Conservation (phyloP, 2,113 vertebrate species). For the Trinectes maculatus region DNA sequence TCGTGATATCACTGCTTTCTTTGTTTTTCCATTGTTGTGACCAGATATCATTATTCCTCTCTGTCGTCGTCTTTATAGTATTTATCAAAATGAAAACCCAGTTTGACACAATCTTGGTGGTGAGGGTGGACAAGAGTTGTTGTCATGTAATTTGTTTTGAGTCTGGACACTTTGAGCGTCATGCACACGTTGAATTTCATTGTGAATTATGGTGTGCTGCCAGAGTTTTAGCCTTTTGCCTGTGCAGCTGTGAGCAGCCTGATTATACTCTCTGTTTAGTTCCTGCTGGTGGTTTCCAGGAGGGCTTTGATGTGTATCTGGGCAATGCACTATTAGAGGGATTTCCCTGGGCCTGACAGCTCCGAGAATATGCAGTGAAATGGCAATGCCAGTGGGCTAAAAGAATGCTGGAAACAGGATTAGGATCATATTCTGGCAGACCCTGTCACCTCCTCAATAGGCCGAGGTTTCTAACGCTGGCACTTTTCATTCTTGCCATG, state of each 20-base stretch:
- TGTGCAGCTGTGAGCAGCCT: slow-evolving; percentile 52
- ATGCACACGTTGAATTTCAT: slow-evolving; percentile 1
- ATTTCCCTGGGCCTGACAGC: slow-evolving; percentile 87
- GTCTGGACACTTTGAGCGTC: slow-evolving; percentile 6
- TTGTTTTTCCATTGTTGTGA: slow-evolving; percentile 27
- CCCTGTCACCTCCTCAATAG: slow-evolving; percentile 89
- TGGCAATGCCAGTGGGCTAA: slow-evolving; percentile 84
- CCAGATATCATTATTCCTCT: neutral
- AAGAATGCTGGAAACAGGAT: slow-evolving; percentile 93
- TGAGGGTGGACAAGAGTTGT: neutral
- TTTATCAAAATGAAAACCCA: neutral
- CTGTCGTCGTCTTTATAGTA: neutral
- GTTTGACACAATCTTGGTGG: neutral
- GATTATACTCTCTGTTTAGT: slow-evolving; percentile 65
- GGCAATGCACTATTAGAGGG: slow-evolving; percentile 86
- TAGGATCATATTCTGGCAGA: slow-evolving; percentile 95
- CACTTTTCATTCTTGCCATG: slow-evolving; percentile 82
- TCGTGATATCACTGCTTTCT: slow-evolving; percentile 42
- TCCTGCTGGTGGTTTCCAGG: slow-evolving; percentile 83
- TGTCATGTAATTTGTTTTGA: neutral
- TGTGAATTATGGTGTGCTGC: neutral
- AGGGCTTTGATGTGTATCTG: slow-evolving; percentile 92
- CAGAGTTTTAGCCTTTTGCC: slow-evolving; percentile 8
- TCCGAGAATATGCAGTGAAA: slow-evolving; percentile 88
- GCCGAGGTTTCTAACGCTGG: slow-evolving; percentile 86